Base-by-base conservation (phyloP, 2,113 vertebrate genomes). In the Numenius arquata region DNA sequence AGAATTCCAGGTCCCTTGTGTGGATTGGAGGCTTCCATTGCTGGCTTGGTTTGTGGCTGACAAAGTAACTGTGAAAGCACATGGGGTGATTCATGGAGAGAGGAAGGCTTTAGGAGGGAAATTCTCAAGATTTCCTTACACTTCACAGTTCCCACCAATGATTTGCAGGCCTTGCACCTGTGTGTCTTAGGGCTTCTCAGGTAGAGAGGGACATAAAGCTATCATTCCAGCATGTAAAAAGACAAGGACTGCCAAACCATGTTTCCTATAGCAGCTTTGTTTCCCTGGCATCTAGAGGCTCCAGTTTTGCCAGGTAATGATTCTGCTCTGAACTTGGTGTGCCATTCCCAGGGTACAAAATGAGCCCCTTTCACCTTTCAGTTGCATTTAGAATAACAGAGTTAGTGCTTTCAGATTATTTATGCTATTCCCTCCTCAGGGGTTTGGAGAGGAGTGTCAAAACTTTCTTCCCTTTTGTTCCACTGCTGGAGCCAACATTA, bases 211-310 rank as follows among this genome's bases (percentile, higher is more conserved):
- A 12, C 79, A 45, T 48, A 70, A 90, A 72, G 32, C 62, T 90
- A 61, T 56, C 14, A 12, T 25, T 79, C 27, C 48, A 67, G 16
- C 4, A 36, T 9, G 40, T 93, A 92, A 87, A 93, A 96, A 93
- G 41, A 53, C 41, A 83, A 93, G 56, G 73, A 83, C 26, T 72
- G 67, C 61, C 32, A 68, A 95, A 78, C 34, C 17, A 38, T 55
- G n/a, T 80, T 95, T 92, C 41, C 84, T 76, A 66, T 15, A 81
- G 67, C 56, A 92, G 12, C 50, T 93, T 94, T 90, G n/a, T 72
- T 43, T 92, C 52, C 50, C 41, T 88, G 75, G 36, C 74, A 77
- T 87, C 70, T 88, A 80, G n/a, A 87, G 12, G 25, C 52, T 52
- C 12, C 41, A 21, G 20, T 88, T 96, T 92, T 95, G 26, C 20